Evolutionary conservation across 1,140 invertebrate genomes (phyloP).

Genomic region (Drosophila neocordata): DNA sequence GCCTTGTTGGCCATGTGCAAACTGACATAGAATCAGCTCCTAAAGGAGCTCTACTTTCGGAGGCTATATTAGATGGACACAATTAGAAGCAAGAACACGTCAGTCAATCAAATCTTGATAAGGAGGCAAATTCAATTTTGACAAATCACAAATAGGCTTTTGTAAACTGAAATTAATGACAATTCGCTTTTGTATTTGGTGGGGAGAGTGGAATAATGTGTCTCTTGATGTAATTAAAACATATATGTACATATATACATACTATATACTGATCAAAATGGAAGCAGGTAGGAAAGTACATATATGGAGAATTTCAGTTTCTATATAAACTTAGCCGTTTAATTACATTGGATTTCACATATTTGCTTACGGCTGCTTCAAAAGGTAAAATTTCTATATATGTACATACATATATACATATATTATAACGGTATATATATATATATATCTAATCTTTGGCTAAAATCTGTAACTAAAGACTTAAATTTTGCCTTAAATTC

Average conservation of each 20-base stretch:
- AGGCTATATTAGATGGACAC: slow-evolving; percentile 30
- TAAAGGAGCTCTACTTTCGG: background rate
- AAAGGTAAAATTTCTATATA: background rate
- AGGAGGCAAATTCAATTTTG: slow-evolving; percentile 75
- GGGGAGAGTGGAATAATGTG: background rate
- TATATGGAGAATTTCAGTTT: slow-evolving; percentile 18
- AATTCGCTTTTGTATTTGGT: slow-evolving; percentile 17
- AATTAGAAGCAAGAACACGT: slow-evolving; percentile 38
- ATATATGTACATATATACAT: slow-evolving; percentile 23
- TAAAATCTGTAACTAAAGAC: background rate
- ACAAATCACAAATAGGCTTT: slow-evolving; percentile 79
- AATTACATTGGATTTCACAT: slow-evolving; percentile 59
- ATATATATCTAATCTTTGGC: background rate
- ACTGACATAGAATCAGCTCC: background rate
- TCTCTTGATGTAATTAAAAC: slow-evolving; percentile 56
- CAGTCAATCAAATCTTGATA: slow-evolving; percentile 73
- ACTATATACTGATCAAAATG: slow-evolving; percentile 9
- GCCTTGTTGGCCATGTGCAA: slow-evolving; percentile 28
- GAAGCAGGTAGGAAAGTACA: background rate
- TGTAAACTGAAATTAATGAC: slow-evolving; percentile 74
- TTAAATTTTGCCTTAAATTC: slow-evolving; percentile 9
- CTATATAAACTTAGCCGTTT: slow-evolving; percentile 55
- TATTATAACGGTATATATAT: background rate
- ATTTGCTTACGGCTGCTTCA: slow-evolving; percentile 29
- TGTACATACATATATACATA: background rate